Base-by-base conservation (phyloP, 2,113 vertebrate species). In the Rattus rattus region DNA sequence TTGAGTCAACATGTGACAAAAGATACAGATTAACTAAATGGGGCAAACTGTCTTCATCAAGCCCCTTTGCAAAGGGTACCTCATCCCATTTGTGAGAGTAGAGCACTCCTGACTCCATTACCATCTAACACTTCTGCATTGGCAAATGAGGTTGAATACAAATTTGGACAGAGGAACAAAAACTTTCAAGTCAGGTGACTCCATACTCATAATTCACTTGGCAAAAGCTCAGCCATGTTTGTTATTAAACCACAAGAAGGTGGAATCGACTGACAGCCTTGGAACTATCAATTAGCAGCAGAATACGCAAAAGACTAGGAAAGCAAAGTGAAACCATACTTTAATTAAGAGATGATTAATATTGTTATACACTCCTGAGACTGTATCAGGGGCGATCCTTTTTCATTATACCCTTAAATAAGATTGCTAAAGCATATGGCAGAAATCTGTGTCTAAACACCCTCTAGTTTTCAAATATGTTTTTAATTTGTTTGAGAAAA, bases 301-400 rank as follows among this genome's bases (percentile, higher is more conserved):
- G 56, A 91, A 86, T 69, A 86, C 85, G 94, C 95, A 79, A 49
- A 84, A 97, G 96, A 43, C 12, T 90, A 67, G 88, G 96, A 96
- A 70, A 94, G 75, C 89, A 97, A 52, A 97, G 79, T 96, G 96
- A 97, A 26, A 4, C 49, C 73, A 97, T 11, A 52, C 28, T 97
- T 97, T 97, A 97, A 98, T 97, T 98, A 97, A 97, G 73, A 97
- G 19, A 75, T 94, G 36, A 98, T 93, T 96, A 94, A 97, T 97
- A 97, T 93, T 95, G 97, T 93, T 81, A 80, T 56, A 47, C 13
- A 65, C 39, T 97, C 90, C 56, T 92, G 75, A 84, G 84, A 80
- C 70, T 56, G 80, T 73, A 92, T 6, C 92, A 92, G 14, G 67
- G 36, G 4, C 75, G 85, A 52, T 47, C 91, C 93, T 96, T 95